These are phyloP conservation scores for Oreohelix idahoensis DNA, from an alignment of 1,140 invertebrate genomes.

Conservation along the genomic window DNA sequence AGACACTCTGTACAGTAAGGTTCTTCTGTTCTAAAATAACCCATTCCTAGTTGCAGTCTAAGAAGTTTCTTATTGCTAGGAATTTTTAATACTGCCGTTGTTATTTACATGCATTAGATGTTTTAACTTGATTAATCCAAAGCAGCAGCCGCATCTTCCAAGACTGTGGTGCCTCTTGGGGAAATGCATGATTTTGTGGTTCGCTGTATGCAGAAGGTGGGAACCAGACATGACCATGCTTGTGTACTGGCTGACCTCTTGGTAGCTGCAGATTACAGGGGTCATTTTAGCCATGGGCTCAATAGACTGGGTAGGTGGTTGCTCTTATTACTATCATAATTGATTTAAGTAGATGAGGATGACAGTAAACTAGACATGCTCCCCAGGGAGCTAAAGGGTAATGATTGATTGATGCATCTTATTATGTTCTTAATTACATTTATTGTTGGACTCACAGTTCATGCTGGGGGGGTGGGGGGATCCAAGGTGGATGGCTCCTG, in stretches of 20 bases:
- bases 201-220: constrained; percentile 68
- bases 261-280: constrained; percentile 86
- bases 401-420: too few species aligned
- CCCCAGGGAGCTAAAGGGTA: too few species aligned
- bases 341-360: too few species aligned
- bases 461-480: too few species aligned
- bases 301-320: constrained; percentile 83
- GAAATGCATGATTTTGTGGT: constrained; percentile 58
- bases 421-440: background rate
- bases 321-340: background rate
- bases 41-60: too few species aligned
- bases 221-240: constrained; percentile 80
- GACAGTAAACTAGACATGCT: too few species aligned
- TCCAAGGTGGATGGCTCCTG: too few species aligned
- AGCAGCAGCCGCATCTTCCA: background rate
- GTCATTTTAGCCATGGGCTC: constrained; percentile 93
- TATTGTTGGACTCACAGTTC: background rate
- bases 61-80: too few species aligned
- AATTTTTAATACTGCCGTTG: too few species aligned
- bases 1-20: too few species aligned
- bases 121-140: background rate
- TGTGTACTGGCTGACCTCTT: constrained; percentile 83
- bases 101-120: background rate
- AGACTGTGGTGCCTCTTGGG: constrained; percentile 37
- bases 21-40: too few species aligned